These are phyloP conservation scores for Nephrotoma appendiculata DNA, from an alignment of 2,888 invertebrate species.

Conservation along the genomic window DNA sequence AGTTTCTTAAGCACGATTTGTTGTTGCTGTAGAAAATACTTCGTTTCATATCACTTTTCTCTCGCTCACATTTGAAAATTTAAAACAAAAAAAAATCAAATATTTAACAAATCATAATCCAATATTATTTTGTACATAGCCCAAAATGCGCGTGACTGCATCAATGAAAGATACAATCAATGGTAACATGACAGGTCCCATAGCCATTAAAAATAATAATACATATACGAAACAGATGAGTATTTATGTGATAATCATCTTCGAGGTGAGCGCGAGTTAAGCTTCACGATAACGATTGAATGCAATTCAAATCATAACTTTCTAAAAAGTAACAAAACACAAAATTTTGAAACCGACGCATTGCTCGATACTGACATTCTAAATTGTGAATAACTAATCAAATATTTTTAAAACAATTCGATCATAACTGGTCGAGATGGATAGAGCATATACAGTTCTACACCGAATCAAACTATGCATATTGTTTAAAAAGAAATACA, in stretches of 20 bases:
- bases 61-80: neutral
- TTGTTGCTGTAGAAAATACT: neutral
- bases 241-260: no score
- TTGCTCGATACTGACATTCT: neutral
- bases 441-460: neutral
- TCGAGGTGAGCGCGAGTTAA: neutral
- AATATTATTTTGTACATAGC: no score
- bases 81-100: no score
- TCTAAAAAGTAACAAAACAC: neutral
- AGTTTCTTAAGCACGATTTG: neutral
- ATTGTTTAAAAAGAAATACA: neutral
- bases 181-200: no score
- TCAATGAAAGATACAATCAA: neutral
- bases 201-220: no score
- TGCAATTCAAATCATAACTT: neutral
- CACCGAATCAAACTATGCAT: neutral
- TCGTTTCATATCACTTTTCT: neutral
- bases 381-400: neutral
- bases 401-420: neutral
- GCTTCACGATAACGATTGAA: neutral
- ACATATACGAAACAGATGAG: no score
- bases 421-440: neutral
- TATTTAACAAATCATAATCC: no score
- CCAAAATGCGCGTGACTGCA: neutral
- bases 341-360: neutral